These are phyloP conservation scores for Gymnodraco acuticeps DNA, from an alignment of 2,797 vertebrate genomes.

Conservation along the genomic window DNA sequence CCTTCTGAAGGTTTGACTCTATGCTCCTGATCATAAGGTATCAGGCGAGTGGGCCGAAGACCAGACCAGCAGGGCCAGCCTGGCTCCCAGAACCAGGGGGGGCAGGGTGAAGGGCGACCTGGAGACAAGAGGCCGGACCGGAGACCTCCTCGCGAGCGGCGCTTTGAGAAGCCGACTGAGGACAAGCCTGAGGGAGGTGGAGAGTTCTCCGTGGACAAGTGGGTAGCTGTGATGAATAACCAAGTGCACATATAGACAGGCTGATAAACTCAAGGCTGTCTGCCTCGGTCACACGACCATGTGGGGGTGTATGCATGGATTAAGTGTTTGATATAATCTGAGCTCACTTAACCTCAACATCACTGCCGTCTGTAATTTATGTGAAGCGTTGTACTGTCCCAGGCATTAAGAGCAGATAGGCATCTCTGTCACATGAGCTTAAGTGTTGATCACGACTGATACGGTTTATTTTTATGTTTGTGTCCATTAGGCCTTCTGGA, in stretches of 20 bases:
- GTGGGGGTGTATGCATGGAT: background rate
- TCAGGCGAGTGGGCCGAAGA: conserved; percentile 94
- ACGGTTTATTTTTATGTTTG: background rate
- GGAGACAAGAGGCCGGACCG: conserved; percentile 93
- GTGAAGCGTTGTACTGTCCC: background rate
- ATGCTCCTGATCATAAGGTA: conserved; percentile 81
- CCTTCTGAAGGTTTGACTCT: background rate
- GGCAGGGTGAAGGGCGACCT: conserved; percentile 91
- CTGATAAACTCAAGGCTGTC: conserved; percentile 3
- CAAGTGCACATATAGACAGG: conserved; percentile 7
- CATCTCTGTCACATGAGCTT: background rate
- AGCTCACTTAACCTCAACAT: background rate
- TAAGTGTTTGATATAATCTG: background rate
- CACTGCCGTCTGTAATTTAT: background rate
- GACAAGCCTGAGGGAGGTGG: conserved; percentile 95
- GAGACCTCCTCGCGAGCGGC: conserved; percentile 95
- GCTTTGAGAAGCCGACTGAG: conserved; percentile 93
- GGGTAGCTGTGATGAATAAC: conserved; percentile 61
- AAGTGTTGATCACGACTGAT: background rate
- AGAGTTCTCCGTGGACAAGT: conserved; percentile 95
- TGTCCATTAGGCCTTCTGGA: conserved; percentile 86
- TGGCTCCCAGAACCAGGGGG: conserved; percentile 79
- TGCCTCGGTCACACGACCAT: background rate
- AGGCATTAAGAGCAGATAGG: background rate
- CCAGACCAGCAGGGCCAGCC: conserved; percentile 89